A percentile compares a stretch with the other conserved stretches of the same genome.
Evolutionary conservation across 2,888 invertebrate species (phyloP).

Genomic region (Cheiracanthium punctorium): DNA sequence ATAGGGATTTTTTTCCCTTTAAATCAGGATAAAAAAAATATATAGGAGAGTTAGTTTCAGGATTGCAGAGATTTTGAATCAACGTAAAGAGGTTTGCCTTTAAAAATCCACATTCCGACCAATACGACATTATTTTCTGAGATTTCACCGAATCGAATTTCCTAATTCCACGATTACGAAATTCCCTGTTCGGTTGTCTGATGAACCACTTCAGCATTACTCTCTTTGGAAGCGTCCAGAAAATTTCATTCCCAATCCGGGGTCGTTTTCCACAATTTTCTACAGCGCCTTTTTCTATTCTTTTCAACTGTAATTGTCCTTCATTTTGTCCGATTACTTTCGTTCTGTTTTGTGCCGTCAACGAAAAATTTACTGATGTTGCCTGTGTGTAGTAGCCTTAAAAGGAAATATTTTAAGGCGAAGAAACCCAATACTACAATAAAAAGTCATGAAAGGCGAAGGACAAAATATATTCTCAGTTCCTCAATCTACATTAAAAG

Average conservation of each 20-base stretch:
- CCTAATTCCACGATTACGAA: constrained; percentile 50
- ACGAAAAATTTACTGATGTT: too few species aligned
- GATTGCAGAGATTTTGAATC: neutral
- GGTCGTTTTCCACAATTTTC: constrained; percentile 12
- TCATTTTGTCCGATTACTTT: too few species aligned
- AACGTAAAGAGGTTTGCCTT: neutral
- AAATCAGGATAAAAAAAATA: neutral
- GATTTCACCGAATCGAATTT: constrained; percentile 47
- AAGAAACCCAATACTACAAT: too few species aligned
- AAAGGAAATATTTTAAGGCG: too few species aligned
- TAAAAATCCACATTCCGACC: neutral
- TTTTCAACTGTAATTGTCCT: constrained; percentile 15
- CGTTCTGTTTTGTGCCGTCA: too few species aligned
- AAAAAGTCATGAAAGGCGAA: too few species aligned
- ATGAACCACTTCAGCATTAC: constrained; percentile 16
- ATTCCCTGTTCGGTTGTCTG: constrained; percentile 25
- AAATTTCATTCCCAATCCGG: constrained; percentile 39
- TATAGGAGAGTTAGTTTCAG: neutral
- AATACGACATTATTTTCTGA: constrained; percentile 4
- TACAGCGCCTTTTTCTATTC: neutral
- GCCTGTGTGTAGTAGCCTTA: too few species aligned
- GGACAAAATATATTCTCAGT: too few species aligned
- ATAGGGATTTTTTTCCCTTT: neutral
- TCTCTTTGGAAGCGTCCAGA: neutral
- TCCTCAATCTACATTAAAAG: too few species aligned